Evolutionary conservation across 1,140 invertebrate species (phyloP), one percentile per base, ranked within the genome.

Genomic region (Drosophila setifemur): DNA sequence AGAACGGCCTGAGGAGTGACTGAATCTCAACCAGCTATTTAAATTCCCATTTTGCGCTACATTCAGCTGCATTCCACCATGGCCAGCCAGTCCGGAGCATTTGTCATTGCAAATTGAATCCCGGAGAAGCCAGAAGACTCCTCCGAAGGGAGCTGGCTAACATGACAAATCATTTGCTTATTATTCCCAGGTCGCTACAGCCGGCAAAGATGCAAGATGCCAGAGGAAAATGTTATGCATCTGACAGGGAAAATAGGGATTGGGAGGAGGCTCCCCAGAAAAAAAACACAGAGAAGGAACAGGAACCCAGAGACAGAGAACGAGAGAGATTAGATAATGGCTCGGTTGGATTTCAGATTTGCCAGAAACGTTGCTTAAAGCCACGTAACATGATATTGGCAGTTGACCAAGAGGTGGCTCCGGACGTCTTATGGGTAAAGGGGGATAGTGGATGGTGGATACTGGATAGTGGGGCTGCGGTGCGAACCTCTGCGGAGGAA

Each of bases 141-240:
- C 21, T 8, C 1, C 3, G 33, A 16, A 23, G 21, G 21, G 5
- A 45, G 44, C 40, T 33, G 29, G 57, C 58, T 50, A 54, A 74
- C 74, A 74, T 85, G 79, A 85, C 69, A 78, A 83, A 85, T 83
- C 79, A 83, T 85, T 85, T 78, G 55, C 73, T 71, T 78, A 66
- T 78, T 82, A 82, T 81, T 28, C 53, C 35, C 63, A 68, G 58
- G 45, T 49, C 45, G 52, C 44, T 29, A 47, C 25, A 16, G 25
- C 21, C 42, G 40, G 12, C n/a, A 9, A 11, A 25, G 21, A 33
- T n/a, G n/a, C n/a, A n/a, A n/a, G n/a, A n/a, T n/a, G n/a, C n/a
- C 9, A 16, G n/a, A 9, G 26, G n/a, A 54, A 11, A 53, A 48
- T 33, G 39, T n/a, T 47, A 31, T 72, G 69, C 48, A 72, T 54